Percentiles rank a stretch among this genome's conserved stretches.
These are phyloP conservation scores for Herpailurus yagouaroundi DNA, from an alignment of 2,113 vertebrate species.

Conservation along the genomic window DNA sequence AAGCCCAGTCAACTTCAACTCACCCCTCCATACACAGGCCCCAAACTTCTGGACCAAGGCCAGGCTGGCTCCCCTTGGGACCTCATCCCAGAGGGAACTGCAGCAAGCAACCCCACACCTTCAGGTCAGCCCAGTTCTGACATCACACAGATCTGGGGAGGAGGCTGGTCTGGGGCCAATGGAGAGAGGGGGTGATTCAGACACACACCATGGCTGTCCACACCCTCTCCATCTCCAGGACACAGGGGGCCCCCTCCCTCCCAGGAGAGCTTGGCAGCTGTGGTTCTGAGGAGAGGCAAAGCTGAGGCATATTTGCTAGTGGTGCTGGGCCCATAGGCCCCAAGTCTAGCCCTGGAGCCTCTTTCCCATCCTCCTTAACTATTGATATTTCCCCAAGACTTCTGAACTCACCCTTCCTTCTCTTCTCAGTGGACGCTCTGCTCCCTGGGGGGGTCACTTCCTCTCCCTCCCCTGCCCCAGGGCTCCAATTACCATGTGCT, in stretches of 20 bases:
- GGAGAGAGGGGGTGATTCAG: conserved; percentile 66
- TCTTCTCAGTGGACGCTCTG: background rate
- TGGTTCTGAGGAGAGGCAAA: background rate
- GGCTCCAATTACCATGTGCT: background rate
- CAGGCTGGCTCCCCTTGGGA: conserved; percentile 18
- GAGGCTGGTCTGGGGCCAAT: conserved; percentile 53
- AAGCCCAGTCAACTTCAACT: background rate
- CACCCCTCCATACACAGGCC: background rate
- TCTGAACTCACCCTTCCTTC: background rate
- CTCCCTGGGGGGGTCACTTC: background rate
- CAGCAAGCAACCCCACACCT: background rate
- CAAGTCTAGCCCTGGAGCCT: background rate
- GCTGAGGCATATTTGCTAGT: background rate
- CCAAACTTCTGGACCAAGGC: background rate
- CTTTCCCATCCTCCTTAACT: background rate
- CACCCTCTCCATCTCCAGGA: conserved; percentile 50
- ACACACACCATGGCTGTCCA: conserved; percentile 5
- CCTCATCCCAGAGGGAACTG: conserved; percentile 10
- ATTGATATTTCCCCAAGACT: background rate
- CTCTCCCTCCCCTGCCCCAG: background rate
- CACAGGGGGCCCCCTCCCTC: background rate
- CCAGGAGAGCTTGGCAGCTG: background rate
- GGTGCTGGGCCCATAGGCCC: background rate
- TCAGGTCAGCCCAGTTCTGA: conserved; percentile 58
- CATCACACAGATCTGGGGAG: conserved; percentile 49